Evolutionary conservation across 2,113 vertebrate genomes (phyloP).

Genomic region (Rallus limicola): DNA sequence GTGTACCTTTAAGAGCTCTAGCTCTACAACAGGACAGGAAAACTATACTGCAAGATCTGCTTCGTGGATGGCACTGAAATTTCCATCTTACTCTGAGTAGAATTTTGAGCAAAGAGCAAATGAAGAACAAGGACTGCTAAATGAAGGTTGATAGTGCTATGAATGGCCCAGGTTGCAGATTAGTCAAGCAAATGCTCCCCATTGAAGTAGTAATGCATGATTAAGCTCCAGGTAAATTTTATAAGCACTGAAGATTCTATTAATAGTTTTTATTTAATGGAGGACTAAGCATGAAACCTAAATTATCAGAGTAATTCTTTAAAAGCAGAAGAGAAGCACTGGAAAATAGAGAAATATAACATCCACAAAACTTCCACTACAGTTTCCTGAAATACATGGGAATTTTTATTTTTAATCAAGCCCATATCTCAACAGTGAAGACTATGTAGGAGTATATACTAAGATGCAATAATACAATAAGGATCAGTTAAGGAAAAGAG

Average conservation of each 20-base stretch:
- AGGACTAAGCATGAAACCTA: not conserved
- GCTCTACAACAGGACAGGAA: not conserved
- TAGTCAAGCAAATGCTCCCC: not conserved
- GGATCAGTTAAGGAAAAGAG: not conserved
- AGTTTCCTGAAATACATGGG: not conserved
- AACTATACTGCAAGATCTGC: not conserved
- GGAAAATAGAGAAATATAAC: not conserved
- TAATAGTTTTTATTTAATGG: not conserved
- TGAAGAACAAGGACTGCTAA: not conserved
- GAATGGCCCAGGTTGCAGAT: not conserved
- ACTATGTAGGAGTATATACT: not conserved
- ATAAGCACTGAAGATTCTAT: not conserved
- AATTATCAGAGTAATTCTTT: not conserved
- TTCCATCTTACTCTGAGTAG: not conserved
- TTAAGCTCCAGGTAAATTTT: not conserved
- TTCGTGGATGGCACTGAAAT: not conserved
- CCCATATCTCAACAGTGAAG: not conserved
- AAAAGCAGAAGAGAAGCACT: not conserved
- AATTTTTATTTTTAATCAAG: not conserved
- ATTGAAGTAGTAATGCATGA: not conserved
- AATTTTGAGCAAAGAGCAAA: not conserved
- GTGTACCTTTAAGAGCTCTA: not conserved
- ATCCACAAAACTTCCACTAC: not conserved
- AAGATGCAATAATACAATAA: not conserved
- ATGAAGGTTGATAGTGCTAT: not conserved